A percentile compares a stretch with the other conserved stretches of the same genome.
Conservation (phyloP, 2,113 vertebrate species). For the Mohoua ochrocephala region DNA sequence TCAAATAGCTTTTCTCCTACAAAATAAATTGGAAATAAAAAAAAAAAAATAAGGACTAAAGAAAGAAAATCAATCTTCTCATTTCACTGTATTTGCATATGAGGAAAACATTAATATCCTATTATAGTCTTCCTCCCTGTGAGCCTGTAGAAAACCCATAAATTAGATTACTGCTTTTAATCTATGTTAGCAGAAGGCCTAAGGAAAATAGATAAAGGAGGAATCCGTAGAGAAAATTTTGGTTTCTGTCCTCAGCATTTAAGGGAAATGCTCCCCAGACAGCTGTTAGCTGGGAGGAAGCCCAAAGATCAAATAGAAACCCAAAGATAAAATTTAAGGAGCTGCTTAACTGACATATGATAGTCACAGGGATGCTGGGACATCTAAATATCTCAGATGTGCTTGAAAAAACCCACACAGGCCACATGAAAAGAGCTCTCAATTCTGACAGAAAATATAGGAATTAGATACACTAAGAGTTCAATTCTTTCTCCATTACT, state of each 20-base stretch:
- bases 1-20: constrained; percentile 5
- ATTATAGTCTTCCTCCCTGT: neutral
- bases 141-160: constrained; percentile 20
- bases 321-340: neutral
- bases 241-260: neutral
- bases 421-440: neutral
- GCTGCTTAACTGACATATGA: neutral
- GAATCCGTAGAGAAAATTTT: neutral
- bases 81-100: constrained; percentile 37
- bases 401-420: neutral
- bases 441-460: neutral
- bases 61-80: neutral
- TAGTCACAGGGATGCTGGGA: neutral
- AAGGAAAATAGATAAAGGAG: constrained; percentile 32
- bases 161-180: constrained; percentile 58
- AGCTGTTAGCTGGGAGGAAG: neutral
- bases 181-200: constrained; percentile 17
- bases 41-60: neutral
- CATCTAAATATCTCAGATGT: neutral
- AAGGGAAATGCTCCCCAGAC: neutral
- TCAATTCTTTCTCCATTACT: neutral
- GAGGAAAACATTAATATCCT: constrained; percentile 42
- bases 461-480: neutral
- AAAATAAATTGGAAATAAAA: neutral
- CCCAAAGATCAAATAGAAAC: neutral